phyloP scores from a whole-genome alignment of 1,140 invertebrate species.

The Drosophila tristis region DNA sequence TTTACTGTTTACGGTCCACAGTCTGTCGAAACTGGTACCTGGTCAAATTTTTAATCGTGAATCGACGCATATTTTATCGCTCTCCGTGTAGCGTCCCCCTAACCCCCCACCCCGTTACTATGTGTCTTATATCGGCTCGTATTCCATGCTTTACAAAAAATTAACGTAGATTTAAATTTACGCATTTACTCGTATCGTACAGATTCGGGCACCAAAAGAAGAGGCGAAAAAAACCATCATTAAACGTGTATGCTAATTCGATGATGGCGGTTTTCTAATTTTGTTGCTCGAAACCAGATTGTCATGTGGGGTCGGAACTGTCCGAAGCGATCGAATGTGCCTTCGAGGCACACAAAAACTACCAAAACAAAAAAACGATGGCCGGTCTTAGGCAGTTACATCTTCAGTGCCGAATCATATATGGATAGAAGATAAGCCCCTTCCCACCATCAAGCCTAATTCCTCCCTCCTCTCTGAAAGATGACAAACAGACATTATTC shows the following conservation, averaged over 20 bases:
- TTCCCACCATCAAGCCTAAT: not conserved
- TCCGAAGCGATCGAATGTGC: not conserved
- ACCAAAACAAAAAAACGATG: no score
- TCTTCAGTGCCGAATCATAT: not conserved
- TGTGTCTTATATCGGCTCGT: constrained; percentile 40
- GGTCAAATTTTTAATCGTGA: constrained; percentile 38
- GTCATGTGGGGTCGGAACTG: constrained; percentile 31
- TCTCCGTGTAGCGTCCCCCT: constrained; percentile 14
- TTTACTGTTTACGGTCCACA: not conserved
- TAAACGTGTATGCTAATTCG: constrained; percentile 82
- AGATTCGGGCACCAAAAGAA: constrained; percentile 10
- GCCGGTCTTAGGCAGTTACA: constrained; percentile 2
- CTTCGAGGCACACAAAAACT: not conserved
- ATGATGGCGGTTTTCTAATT: constrained; percentile 80
- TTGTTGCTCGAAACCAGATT: constrained; percentile 69
- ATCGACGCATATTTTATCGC: constrained; percentile 49
- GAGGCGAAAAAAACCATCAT: constrained; percentile 65
- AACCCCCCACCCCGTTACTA: constrained; percentile 5
- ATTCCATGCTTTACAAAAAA: constrained; percentile 76
- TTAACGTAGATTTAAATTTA: constrained; percentile 61
- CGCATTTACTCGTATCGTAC: constrained; percentile 34
- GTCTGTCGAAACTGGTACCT: constrained; percentile 41
- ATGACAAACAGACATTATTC: no score
- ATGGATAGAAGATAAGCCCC: constrained; percentile 13
- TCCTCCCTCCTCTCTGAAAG: not conserved